phyloP scores from a whole-genome alignment of 2,797 vertebrate genomes.

The Nasua narica region DNA sequence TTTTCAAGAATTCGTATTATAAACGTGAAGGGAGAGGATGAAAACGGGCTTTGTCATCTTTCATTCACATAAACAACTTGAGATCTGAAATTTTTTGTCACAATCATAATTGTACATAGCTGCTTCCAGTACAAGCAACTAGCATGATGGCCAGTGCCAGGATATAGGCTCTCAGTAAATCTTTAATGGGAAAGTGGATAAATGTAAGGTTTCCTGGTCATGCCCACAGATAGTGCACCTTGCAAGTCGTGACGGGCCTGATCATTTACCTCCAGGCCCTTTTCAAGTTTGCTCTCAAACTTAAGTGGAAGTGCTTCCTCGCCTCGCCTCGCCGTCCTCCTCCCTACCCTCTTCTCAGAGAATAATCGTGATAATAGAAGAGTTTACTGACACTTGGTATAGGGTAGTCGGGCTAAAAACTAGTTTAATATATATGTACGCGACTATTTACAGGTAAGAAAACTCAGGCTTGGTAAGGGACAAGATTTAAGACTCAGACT shows the following conservation, averaged over 20 bases:
- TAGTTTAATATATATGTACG: background rate
- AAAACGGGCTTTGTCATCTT: background rate
- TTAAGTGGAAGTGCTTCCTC: background rate
- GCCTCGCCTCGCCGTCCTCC: background rate
- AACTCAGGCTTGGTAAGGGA: background rate
- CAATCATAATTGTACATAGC: background rate
- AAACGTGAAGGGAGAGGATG: background rate
- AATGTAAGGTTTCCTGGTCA: background rate
- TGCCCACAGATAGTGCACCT: background rate
- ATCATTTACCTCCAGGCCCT: background rate
- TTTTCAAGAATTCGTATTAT: background rate
- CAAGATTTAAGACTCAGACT: background rate
- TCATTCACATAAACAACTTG: background rate
- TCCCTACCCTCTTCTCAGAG: background rate
- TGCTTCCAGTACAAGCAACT: background rate
- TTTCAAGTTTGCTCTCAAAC: background rate
- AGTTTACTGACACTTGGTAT: background rate
- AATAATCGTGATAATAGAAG: background rate
- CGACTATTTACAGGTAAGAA: background rate
- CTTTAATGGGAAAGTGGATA: background rate
- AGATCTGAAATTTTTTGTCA: background rate
- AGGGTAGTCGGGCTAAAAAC: background rate
- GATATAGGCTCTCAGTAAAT: background rate
- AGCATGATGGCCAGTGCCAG: background rate
- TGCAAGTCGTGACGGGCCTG: background rate